phyloP scores from a whole-genome alignment of 2,113 vertebrate genomes.

The Callorhinus ursinus region DNA sequence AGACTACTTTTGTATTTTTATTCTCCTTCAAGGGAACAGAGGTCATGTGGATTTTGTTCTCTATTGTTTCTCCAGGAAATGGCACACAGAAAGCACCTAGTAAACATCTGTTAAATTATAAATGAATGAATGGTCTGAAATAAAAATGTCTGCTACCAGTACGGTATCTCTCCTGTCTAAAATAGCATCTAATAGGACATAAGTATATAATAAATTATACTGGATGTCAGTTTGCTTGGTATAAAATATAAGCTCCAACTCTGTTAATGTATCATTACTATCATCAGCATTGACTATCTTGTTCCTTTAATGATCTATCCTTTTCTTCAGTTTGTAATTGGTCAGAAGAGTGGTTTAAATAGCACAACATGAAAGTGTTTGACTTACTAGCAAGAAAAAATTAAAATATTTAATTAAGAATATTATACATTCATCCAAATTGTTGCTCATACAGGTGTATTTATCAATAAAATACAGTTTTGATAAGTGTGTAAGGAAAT shows the following conservation, averaged over 20 bases:
- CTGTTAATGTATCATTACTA: background rate
- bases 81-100: background rate
- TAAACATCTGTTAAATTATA: conserved; percentile 9
- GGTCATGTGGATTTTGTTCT: background rate
- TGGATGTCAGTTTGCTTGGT: conserved; percentile 30
- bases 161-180: background rate
- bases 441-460: background rate
- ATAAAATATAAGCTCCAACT: conserved; percentile 26
- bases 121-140: conserved; percentile 15
- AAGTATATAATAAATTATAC: conserved; percentile 35
- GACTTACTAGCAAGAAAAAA: conserved; percentile 32
- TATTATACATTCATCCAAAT: background rate
- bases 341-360: background rate
- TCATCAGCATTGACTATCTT: background rate
- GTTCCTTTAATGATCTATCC: background rate
- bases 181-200: background rate
- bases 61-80: background rate
- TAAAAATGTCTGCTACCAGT: conserved; percentile 13
- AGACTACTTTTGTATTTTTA: conserved; percentile 36
- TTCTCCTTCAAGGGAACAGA: background rate
- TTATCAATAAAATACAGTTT: background rate
- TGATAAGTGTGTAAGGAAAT: background rate
- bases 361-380: conserved; percentile 38
- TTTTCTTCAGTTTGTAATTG: background rate
- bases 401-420: conserved; percentile 6